Percentiles rank a stretch among this genome's conserved stretches.
phyloP scores from a whole-genome alignment of 1,140 invertebrate genomes.

The Parasteatoda tepidariorum region DNA sequence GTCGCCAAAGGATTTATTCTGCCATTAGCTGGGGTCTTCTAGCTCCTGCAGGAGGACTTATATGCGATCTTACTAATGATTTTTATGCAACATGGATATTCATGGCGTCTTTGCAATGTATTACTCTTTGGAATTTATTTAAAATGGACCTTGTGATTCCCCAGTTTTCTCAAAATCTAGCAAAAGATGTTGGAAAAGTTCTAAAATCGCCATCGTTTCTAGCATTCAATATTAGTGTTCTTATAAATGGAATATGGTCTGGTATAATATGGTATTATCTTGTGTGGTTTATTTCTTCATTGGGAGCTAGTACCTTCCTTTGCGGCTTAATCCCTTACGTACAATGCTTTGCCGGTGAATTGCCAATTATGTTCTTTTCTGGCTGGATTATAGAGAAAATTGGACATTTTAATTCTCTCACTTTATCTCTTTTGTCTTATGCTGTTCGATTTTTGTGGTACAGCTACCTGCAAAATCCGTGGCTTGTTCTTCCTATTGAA shows the following conservation, averaged over 20 bases:
- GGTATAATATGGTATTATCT: too few relatives aligned
- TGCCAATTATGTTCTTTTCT: constrained; percentile 89
- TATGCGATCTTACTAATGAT: neutral
- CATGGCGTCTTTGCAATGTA: neutral
- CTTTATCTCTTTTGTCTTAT: constrained; percentile 80
- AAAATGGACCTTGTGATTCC: constrained; percentile 10
- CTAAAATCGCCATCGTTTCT: too few relatives aligned
- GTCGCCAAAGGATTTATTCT: too few relatives aligned
- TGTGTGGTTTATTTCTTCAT: too few relatives aligned
- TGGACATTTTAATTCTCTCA: constrained; percentile 85
- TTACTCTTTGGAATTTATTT: neutral
- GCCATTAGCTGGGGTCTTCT: too few relatives aligned
- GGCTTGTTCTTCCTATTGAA: constrained; percentile 84
- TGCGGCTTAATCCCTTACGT: too few relatives aligned
- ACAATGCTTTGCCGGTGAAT: constrained; percentile 86
- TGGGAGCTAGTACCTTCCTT: too few relatives aligned
- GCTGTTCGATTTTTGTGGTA: constrained; percentile 83
- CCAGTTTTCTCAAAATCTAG: too few relatives aligned
- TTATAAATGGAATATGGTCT: too few relatives aligned
- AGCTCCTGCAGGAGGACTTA: too few relatives aligned
- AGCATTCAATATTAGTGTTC: too few relatives aligned
- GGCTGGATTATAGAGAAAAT: constrained; percentile 83
- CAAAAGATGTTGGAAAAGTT: too few relatives aligned
- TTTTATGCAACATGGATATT: neutral
- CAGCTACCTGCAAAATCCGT: constrained; percentile 80